A percentile compares a stretch with the other conserved stretches of the same genome.
Conservation (phyloP, 2,113 vertebrate genomes). For the Sinocyclocheilus anophthalmus region DNA sequence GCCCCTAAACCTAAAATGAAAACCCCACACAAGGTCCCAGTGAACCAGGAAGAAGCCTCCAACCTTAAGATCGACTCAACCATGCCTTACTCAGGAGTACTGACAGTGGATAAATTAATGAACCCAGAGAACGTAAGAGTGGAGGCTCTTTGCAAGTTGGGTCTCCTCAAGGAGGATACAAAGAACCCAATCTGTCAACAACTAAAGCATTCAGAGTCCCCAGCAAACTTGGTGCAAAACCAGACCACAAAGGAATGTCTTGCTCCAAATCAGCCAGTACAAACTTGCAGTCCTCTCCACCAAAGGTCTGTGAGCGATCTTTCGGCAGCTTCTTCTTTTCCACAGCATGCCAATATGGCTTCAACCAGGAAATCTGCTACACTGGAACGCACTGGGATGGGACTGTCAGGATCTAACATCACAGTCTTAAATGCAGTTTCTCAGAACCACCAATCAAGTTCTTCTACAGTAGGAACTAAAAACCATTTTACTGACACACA, state of each 20-base stretch:
- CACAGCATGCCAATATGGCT: slow-evolving; percentile 50
- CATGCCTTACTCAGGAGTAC: slow-evolving; percentile 34
- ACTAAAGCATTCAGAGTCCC: slow-evolving; percentile 32
- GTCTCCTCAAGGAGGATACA: slow-evolving; percentile 76
- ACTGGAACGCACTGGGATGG: slow-evolving; percentile 74
- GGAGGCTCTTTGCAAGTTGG: slow-evolving; percentile 88
- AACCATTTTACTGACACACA: slow-evolving; percentile 63
- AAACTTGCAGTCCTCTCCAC: slow-evolving; percentile 62
- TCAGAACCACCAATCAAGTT: slow-evolving; percentile 73
- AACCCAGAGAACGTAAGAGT: slow-evolving; percentile 73
- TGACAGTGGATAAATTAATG: slow-evolving; percentile 41
- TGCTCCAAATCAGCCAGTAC: slow-evolving; percentile 46
- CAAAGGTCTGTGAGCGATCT: slow-evolving; percentile 53
- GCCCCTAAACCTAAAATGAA: slow-evolving; percentile 82
- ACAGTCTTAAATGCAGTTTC: slow-evolving; percentile 51
- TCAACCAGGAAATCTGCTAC: slow-evolving; percentile 74
- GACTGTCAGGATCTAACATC: slow-evolving; percentile 43
- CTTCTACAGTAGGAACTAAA: slow-evolving; percentile 69
- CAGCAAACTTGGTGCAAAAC: slow-evolving; percentile 41
- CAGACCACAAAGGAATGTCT: slow-evolving; percentile 30
- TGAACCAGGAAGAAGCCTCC: slow-evolving; percentile 66
- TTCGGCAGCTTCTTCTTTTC: background rate
- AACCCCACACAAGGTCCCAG: slow-evolving; percentile 59
- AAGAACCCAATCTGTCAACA: background rate
- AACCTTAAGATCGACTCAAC: background rate